These are phyloP conservation scores for Danionella dracula DNA, from an alignment of 2,797 vertebrate genomes.

Conservation along the genomic window DNA sequence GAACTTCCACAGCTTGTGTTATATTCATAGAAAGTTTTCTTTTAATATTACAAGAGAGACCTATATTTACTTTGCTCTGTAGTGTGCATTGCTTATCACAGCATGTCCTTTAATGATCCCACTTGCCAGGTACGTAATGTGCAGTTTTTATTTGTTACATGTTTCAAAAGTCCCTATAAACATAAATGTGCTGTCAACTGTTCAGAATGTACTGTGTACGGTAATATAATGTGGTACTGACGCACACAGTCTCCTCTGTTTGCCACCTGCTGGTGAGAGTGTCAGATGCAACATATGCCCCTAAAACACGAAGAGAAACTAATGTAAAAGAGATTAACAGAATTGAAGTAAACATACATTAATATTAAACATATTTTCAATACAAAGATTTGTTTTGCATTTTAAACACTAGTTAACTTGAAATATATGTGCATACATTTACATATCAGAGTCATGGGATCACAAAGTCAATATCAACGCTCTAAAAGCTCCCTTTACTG, in stretches of 20 bases:
- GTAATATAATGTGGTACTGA: background rate
- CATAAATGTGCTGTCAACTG: slow-evolving; percentile 38
- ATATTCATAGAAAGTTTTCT: background rate
- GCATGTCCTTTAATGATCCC: background rate
- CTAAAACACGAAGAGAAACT: background rate
- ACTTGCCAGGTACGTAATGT: background rate
- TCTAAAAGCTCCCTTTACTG: background rate
- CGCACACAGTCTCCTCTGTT: slow-evolving; percentile 13
- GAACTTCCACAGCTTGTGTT: background rate
- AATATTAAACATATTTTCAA: background rate
- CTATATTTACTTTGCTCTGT: no score
- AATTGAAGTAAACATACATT: background rate
- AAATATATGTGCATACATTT: slow-evolving; percentile 9
- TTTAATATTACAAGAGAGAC: background rate
- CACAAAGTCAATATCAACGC: background rate
- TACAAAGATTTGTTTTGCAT: background rate
- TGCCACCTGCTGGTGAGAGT: slow-evolving; percentile 41
- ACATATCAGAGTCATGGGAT: background rate
- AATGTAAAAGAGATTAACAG: background rate
- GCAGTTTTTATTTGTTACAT: background rate
- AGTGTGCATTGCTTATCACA: background rate
- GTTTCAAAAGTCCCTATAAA: background rate
- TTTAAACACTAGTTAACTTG: slow-evolving; percentile 5
- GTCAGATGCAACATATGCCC: background rate
- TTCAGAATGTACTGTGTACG: slow-evolving; percentile 41